Evolutionary conservation across 2,113 vertebrate genomes (phyloP), one percentile per base, ranked within the genome.

Genomic region (Brachypteracias leptosomus): DNA sequence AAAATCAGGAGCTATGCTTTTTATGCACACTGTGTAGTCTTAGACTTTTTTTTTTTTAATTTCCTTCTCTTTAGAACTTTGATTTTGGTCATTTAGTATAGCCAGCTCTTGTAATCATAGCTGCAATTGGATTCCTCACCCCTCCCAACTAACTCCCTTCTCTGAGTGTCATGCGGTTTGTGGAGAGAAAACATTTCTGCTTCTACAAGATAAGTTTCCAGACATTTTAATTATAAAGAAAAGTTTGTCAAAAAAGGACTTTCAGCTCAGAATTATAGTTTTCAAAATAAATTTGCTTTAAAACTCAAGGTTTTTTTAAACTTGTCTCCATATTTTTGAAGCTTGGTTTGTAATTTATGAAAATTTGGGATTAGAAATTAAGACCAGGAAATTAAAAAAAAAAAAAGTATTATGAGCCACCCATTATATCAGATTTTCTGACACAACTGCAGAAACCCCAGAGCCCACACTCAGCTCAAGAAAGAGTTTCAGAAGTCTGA

Each of bases 1-100:
- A 90, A 91, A 90, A 80, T 72, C 68, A 93, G 83, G 21, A 81
- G 25, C 62, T 59, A n/a, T 77, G 65, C 14, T 91, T 95, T 90
- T 89, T 46, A 62, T 25, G 36, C 16, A 8, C 20, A 68, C 14
- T 57, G 8, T 33, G 16, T 57, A 79, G 16, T 76, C 18, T 77
- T 74, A 73, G 33, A 46, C 12, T 18, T 49, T 78, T 63, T 49
- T 59, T 54, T 33, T 42, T 42, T 44, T 22, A 21, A 70, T 75
- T 65, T 68, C 26, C 5, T 79, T 76, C 58, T 38, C 25, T 79
- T 71, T 79, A 6, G 80, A 83, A 85, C 62, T 82, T 76, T 55
- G 33, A 66, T 84, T 55, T 73, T 78, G 46, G 28, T 79, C 13
- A 82, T 58, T 71, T 74, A 71, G 44, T 33, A 63, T 3, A 54